Evolutionary conservation across 2,888 invertebrate genomes (phyloP).

Genomic region (Cataglyphis livida): DNA sequence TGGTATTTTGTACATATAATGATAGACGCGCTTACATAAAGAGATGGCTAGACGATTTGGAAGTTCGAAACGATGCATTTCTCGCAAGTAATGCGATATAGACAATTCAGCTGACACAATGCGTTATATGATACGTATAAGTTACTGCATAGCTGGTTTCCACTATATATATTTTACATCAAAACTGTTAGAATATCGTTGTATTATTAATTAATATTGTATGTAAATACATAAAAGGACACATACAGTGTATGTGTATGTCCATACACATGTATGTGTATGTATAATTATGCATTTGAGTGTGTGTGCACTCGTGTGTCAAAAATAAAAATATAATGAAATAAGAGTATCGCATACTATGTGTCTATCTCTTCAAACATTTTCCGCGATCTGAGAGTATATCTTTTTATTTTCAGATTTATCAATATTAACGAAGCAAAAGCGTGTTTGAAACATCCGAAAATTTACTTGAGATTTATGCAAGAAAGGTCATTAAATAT

Average conservation of each 20-base stretch:
- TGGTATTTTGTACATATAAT: constrained; percentile 51
- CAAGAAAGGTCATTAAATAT: constrained; percentile 29
- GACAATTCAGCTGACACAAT: constrained; percentile 10
- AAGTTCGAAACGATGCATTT: constrained; percentile 36
- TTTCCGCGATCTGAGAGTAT: background rate
- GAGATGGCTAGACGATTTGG: background rate
- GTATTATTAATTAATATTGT: constrained; percentile 56
- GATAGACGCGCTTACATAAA: constrained; percentile 7
- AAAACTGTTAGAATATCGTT: constrained; percentile 56
- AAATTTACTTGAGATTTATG: background rate
- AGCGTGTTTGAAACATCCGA: background rate
- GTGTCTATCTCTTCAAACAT: background rate
- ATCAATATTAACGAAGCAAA: background rate
- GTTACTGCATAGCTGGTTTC: constrained; percentile 50
- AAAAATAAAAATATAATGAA: constrained; percentile 59
- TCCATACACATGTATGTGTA: constrained; percentile 13
- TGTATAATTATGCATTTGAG: constrained; percentile 57
- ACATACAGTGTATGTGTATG: constrained; percentile 40
- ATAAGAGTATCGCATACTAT: constrained; percentile 21
- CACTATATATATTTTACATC: constrained; percentile 47
- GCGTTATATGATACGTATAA: constrained; percentile 35
- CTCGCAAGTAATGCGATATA: constrained; percentile 5
- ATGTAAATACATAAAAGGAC: constrained; percentile 62
- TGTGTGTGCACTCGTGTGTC: constrained; percentile 54
- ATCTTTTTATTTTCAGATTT: background rate